Base-by-base conservation (phyloP, 2,888 invertebrate genomes). In the Stomorhina lunata region DNA sequence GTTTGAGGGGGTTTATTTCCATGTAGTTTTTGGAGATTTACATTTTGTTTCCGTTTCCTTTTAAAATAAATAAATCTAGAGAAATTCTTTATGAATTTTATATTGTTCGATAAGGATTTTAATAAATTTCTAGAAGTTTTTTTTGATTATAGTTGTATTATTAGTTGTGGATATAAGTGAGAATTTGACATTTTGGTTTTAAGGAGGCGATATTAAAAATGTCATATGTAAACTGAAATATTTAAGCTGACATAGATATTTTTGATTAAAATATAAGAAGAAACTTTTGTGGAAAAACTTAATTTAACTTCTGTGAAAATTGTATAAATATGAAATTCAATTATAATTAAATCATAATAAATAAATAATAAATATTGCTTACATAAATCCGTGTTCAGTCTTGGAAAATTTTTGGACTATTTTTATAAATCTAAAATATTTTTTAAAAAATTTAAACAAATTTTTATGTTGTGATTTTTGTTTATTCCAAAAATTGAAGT, bases 21-120 rank as follows among this genome's bases (percentile, higher is more conserved):
- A 61, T 45, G 66, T 37, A 59, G 17, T 68, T 50, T 73, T 40
- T 1, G 40, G 1, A n/a, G 5, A n/a, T 43, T 66, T 27, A 66
- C 75, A 45, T 73, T 78, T 48, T 57, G 50, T 71, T 78, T 81
- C 81, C 81, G 81, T 73, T 81, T 81, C 81, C 81, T 72, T 72
- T 5, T 17, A 53, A 76, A 43, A 15, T 55, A 37, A 73, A 76
- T 55, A 34, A 48, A 43, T 29, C 17, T 6, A 59, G 50, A 22
- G n/a, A 69, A 22, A 71, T 12, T 27, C 27, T 43, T 20, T 48
- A n/a, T 27, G 27, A 43, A 48, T n/a, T 27, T 37, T 9, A 17
- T 15, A 34, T 32, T 45, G 17, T 27, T 20, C 40, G 34, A 40
- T 59, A 53, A 66, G 27, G 37, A 59, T 32, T 53, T 22, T 4